phyloP scores from a whole-genome alignment of 2,888 invertebrate species.

The Uropetala carovei region DNA sequence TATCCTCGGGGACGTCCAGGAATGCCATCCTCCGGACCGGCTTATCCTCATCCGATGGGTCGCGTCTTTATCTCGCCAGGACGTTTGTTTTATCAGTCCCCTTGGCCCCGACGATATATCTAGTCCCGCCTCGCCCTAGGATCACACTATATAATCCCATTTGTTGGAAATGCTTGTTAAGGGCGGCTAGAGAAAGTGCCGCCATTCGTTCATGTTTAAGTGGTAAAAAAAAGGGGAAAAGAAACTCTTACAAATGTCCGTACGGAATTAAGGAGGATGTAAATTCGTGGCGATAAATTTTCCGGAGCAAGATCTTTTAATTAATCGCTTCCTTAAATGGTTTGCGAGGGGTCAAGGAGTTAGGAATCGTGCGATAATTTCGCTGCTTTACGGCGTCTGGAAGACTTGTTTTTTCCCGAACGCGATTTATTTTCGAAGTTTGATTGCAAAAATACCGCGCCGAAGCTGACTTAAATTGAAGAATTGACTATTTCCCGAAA shows the following conservation, averaged over 20 bases:
- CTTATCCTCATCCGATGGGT: not conserved
- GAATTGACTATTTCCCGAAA: no score
- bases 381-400: not conserved
- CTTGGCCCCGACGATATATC: not conserved
- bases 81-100: not conserved
- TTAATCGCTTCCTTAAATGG: not conserved
- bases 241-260: not conserved
- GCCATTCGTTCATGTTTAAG: not conserved
- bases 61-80: constrained; percentile 6
- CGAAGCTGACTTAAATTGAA: no score
- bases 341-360: not conserved
- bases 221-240: not conserved
- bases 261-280: not conserved
- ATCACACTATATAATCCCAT: constrained; percentile 17
- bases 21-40: not conserved
- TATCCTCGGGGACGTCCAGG: not conserved
- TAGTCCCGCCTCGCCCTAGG: not conserved
- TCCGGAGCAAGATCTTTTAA: not conserved
- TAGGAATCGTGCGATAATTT: not conserved
- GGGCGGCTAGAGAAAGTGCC: not conserved
- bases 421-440: no score
- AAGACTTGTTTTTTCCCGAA: no score
- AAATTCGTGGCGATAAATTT: not conserved
- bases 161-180: constrained; percentile 11
- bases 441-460: no score